Conservation (phyloP, 1,140 invertebrate genomes). For the Ceratosolen fusciceps region DNA sequence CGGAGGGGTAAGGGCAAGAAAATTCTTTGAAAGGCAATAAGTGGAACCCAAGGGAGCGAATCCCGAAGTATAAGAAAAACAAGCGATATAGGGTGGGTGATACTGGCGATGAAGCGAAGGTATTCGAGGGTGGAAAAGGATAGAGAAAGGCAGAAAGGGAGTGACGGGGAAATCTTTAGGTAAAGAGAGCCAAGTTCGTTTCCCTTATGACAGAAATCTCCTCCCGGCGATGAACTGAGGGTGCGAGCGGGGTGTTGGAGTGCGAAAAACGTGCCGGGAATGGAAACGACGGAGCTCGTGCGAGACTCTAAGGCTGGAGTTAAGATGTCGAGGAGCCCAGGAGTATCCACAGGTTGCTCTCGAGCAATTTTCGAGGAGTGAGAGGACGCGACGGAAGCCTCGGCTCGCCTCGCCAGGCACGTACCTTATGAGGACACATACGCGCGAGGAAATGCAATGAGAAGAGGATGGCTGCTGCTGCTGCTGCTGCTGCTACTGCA, state of each 20-base stretch:
- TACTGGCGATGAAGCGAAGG: background rate
- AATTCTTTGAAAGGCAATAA: too few species aligned
- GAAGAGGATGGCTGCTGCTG: too few species aligned
- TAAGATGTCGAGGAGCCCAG: background rate
- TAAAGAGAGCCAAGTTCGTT: background rate
- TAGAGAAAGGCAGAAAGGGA: too few species aligned
- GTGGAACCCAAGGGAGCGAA: too few species aligned
- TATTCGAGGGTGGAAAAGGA: too few species aligned
- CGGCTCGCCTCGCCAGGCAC: background rate
- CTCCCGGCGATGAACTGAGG: background rate
- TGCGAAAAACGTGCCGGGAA: background rate
- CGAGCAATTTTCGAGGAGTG: background rate
- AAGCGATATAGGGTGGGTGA: too few species aligned
- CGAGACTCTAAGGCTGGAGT: background rate
- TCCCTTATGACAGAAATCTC: background rate
- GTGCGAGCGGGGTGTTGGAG: background rate
- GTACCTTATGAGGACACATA: slow-evolving; percentile 1
- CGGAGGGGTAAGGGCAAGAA: too few species aligned
- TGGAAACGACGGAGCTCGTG: background rate
- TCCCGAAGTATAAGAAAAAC: too few species aligned
- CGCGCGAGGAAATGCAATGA: background rate
- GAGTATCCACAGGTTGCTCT: slow-evolving; percentile 26
- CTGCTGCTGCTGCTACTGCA: too few species aligned
- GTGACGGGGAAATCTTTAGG: background rate
- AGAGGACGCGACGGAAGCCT: background rate